A percentile compares a stretch with the other conserved stretches of the same genome.
These are phyloP conservation scores for Gallinago paraguaiae DNA, from an alignment of 2,113 vertebrate species.

Conservation along the genomic window DNA sequence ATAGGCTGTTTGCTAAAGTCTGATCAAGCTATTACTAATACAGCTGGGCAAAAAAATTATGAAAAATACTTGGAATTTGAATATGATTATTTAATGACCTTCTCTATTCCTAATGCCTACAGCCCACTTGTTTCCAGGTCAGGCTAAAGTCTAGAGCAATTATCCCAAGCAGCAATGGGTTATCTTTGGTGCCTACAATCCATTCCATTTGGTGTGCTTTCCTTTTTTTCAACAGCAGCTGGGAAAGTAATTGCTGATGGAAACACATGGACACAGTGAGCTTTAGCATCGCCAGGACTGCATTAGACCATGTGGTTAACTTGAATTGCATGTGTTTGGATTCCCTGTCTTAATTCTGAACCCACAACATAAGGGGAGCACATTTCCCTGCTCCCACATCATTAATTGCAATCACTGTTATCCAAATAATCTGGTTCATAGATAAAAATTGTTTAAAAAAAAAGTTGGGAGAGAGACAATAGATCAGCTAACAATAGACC, in stretches of 20 bases:
- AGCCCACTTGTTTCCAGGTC: neutral
- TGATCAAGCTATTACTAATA: neutral
- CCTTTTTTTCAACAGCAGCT: conserved; percentile 6
- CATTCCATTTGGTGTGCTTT: neutral
- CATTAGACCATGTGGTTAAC: conserved; percentile 51
- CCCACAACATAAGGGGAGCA: conserved; percentile 59
- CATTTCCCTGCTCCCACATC: conserved; percentile 49
- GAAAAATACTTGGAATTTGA: neutral
- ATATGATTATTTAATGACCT: neutral
- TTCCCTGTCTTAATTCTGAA: conserved; percentile 45
- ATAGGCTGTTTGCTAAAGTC: neutral
- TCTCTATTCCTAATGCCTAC: neutral
- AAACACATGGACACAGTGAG: conserved; percentile 10
- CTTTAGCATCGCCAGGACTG: neutral
- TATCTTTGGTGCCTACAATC: conserved; percentile 4
- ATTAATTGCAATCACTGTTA: conserved; percentile 56
- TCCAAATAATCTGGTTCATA: conserved; percentile 59
- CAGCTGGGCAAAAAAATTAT: neutral
- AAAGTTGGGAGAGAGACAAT: neutral
- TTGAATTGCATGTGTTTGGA: conserved; percentile 43
- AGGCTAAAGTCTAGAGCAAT: conserved; percentile 17
- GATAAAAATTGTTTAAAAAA: conserved; percentile 26
- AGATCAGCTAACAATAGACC: conserved; percentile 48
- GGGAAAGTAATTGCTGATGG: conserved; percentile 49
- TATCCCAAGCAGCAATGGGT: neutral